These are phyloP conservation scores for Sebastolobus alascanus DNA, from an alignment of 2,797 vertebrate genomes.

Conservation along the genomic window DNA sequence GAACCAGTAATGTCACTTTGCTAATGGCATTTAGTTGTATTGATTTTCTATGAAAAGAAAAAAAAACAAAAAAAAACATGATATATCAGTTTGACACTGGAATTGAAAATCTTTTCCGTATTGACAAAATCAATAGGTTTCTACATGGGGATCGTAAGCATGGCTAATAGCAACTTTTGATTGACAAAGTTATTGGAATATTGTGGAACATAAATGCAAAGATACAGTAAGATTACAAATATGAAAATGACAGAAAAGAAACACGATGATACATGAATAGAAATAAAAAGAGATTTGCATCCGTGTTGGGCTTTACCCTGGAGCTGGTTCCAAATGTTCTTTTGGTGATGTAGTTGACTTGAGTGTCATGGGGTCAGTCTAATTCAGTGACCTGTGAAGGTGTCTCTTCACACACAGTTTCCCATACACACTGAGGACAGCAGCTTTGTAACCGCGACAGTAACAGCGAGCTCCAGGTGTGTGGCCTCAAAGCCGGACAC, in stretches of 20 bases:
- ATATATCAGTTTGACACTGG: conserved; percentile 51
- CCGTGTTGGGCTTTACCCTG: not conserved
- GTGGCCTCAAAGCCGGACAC: not conserved
- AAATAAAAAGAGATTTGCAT: not conserved
- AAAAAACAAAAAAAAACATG: conserved; percentile 10
- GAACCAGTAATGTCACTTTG: conserved; percentile 54
- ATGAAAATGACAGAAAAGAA: not conserved
- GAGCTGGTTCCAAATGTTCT: not conserved
- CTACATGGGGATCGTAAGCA: not conserved
- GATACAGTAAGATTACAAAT: not conserved
- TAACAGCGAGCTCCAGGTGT: conserved; percentile 3
- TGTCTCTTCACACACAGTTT: conserved; percentile 4
- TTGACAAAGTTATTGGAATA: not conserved
- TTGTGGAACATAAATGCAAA: not conserved
- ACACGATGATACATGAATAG: not conserved
- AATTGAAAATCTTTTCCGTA: conserved; percentile 37
- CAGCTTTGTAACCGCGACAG: not conserved
- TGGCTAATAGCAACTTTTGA: not conserved
- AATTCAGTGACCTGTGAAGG: conserved; percentile 26
- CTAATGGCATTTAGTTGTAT: conserved; percentile 62
- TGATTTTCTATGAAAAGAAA: conserved; percentile 51
- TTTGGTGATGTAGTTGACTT: conserved; percentile 5
- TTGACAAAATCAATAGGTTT: conserved; percentile 37
- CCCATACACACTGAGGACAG: not conserved
- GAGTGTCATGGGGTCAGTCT: not conserved